Percentiles rank a stretch among this genome's conserved stretches.
phyloP scores from a whole-genome alignment of 2,797 vertebrate species.

The Enteromius radiatus region DNA sequence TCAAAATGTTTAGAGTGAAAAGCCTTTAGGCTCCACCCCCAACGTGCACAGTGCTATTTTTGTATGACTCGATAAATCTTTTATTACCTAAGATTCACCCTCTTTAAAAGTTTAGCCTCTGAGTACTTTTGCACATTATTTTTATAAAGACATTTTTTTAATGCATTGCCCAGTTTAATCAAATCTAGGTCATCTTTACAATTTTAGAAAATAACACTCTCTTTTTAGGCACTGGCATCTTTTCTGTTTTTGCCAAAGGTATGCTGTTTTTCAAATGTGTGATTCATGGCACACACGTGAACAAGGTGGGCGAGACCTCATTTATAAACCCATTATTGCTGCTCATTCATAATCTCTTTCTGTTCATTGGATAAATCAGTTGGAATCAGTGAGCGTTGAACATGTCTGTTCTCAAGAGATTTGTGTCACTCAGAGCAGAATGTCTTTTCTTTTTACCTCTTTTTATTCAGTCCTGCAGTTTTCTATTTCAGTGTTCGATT shows the following conservation, averaged over 20 bases:
- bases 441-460: slow-evolving; percentile 4
- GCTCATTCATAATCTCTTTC: slow-evolving; percentile 71
- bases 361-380: slow-evolving; percentile 58
- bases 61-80: slow-evolving; percentile 47
- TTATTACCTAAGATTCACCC: slow-evolving; percentile 45
- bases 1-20: slow-evolving; percentile 24
- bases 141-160: neutral
- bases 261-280: slow-evolving; percentile 3
- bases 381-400: neutral
- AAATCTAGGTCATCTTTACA: slow-evolving; percentile 12
- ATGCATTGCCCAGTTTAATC: neutral
- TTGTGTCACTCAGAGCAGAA: slow-evolving; percentile 8
- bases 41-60: slow-evolving; percentile 53
- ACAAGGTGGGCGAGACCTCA: slow-evolving; percentile 71
- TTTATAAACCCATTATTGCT: slow-evolving; percentile 76
- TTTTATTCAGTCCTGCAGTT: slow-evolving; percentile 9
- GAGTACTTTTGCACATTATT: slow-evolving; percentile 10
- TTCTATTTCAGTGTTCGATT: neutral
- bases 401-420: neutral
- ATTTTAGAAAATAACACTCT: neutral
- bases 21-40: slow-evolving; percentile 32
- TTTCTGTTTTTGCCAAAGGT: slow-evolving; percentile 14
- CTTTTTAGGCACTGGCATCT: neutral
- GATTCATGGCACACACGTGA: slow-evolving; percentile 42
- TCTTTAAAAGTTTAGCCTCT: slow-evolving; percentile 35